phyloP scores from a whole-genome alignment of 2,113 vertebrate species.

The Hippocampus abdominalis region DNA sequence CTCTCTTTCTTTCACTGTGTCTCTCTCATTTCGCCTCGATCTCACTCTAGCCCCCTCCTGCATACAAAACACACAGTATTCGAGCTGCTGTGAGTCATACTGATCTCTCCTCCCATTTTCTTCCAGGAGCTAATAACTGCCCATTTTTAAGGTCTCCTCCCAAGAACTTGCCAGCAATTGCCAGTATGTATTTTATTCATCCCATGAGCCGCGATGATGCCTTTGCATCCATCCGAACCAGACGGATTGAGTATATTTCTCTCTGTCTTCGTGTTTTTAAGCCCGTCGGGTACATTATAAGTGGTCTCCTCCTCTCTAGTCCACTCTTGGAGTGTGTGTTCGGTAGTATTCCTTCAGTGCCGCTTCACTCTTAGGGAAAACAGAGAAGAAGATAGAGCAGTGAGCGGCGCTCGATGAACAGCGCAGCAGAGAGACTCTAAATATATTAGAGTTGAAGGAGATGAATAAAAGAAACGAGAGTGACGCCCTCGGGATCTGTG shows the following conservation, averaged over 20 bases:
- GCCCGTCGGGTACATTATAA: slow-evolving; percentile 18
- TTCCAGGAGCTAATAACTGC: slow-evolving; percentile 51
- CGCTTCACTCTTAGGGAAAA: slow-evolving; percentile 5
- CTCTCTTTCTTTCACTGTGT: slow-evolving; percentile 19
- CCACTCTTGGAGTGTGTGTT: slow-evolving; percentile 4
- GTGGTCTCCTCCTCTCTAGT: slow-evolving; percentile 15
- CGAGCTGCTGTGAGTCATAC: slow-evolving; percentile 55
- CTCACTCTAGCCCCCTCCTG: slow-evolving; percentile 40
- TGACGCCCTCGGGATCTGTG: slow-evolving; percentile 44
- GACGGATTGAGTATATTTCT: slow-evolving; percentile 26
- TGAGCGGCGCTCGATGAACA: slow-evolving; percentile 17
- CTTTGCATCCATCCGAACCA: slow-evolving; percentile 21
- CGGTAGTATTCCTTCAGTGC: slow-evolving; percentile 3
- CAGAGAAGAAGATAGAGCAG: not conserved
- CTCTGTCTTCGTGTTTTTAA: not conserved
- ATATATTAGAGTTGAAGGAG: slow-evolving; percentile 15
- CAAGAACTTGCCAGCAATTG: slow-evolving; percentile 20
- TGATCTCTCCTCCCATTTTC: slow-evolving; percentile 51
- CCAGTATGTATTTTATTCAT: slow-evolving; percentile 24
- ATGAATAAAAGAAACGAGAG: slow-evolving; percentile 17
- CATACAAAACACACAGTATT: slow-evolving; percentile 39
- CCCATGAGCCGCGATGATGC: slow-evolving; percentile 11
- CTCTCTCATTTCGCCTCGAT: slow-evolving; percentile 32
- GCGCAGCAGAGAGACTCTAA: slow-evolving; percentile 4
- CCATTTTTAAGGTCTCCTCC: slow-evolving; percentile 15